These are phyloP conservation scores for Dromiciops gliroides DNA, from an alignment of 2,113 vertebrate species.

Conservation along the genomic window DNA sequence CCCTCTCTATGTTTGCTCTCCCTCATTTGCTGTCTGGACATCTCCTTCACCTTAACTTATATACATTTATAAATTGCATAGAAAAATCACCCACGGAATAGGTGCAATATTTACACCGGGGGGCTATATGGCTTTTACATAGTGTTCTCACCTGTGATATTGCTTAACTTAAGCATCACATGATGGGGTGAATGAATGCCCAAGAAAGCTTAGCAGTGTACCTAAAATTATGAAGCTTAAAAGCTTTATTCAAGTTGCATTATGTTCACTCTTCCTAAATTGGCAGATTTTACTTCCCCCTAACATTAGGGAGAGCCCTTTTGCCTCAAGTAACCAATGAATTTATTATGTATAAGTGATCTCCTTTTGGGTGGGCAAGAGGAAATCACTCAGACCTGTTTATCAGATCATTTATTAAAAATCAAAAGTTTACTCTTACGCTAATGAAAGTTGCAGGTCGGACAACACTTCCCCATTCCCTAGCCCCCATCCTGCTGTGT, in stretches of 20 bases:
- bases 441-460: background rate
- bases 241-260: conserved; percentile 46
- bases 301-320: background rate
- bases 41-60: rapidly evolving
- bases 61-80: background rate
- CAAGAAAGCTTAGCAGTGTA: conserved; percentile 30
- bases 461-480: background rate
- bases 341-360: background rate
- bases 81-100: background rate
- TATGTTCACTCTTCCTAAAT: background rate
- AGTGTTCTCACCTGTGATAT: conserved; percentile 21
- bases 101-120: background rate
- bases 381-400: background rate
- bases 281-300: background rate
- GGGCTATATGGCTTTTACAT: background rate
- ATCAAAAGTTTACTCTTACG: background rate
- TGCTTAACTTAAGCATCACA: background rate
- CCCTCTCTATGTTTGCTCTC: background rate
- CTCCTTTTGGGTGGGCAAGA: background rate
- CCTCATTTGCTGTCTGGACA: rapidly evolving
- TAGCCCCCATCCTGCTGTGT: background rate
- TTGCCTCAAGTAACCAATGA: rapidly evolving
- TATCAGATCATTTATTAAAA: background rate
- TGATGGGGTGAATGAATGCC: background rate
- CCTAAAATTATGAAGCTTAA: conserved; percentile 25